Evolutionary conservation across 1,140 invertebrate genomes (phyloP).

Genomic region (Atopsyche davidsoni): DNA sequence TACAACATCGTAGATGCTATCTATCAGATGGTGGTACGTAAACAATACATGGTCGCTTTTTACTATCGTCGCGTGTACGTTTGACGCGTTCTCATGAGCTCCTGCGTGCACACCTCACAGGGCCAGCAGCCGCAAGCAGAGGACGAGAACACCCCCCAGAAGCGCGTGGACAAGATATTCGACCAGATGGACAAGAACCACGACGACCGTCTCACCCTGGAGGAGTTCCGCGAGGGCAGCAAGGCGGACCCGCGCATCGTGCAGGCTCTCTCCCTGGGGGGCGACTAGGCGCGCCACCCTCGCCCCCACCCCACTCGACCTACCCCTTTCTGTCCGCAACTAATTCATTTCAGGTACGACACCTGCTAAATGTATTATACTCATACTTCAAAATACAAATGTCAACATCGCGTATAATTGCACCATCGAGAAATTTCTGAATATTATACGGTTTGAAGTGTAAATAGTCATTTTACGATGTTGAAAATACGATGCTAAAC

Average conservation of each 20-base stretch:
- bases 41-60: too few species aligned
- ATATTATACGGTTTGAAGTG: too few species aligned
- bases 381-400: too few species aligned
- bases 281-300: constrained; percentile 57
- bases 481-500: too few species aligned
- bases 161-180: constrained; percentile 95
- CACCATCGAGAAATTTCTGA: neutral
- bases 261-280: constrained; percentile 80
- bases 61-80: neutral
- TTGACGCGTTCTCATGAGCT: neutral
- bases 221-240: constrained; percentile 97
- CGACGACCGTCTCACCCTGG: constrained; percentile 92
- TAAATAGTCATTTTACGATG: too few species aligned
- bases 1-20: constrained; percentile 98
- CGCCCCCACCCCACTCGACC: neutral
- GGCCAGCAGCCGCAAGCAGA: constrained; percentile 85
- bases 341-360: neutral
- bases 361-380: neutral
- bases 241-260: constrained; percentile 98
- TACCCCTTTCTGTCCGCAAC: neutral
- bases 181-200: constrained; percentile 99
- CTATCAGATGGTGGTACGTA: constrained; percentile 97
- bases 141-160: constrained; percentile 92
- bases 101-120: constrained; percentile 45
- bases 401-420: neutral